Evolutionary conservation across 2,888 invertebrate species (phyloP), one percentile per base, ranked within the genome.

Genomic region (Acanthoscelides obtectus): DNA sequence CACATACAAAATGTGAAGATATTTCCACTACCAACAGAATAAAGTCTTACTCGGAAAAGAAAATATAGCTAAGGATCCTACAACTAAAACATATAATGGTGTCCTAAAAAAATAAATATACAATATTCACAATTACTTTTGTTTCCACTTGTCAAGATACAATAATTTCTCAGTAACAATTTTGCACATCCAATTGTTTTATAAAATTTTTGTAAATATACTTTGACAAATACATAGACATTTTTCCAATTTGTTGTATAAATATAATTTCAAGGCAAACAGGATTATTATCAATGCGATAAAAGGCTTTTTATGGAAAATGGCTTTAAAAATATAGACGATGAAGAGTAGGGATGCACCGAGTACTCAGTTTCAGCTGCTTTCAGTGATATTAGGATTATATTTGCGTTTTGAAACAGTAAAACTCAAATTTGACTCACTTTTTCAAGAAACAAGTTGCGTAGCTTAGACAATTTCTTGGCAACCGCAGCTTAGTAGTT

Each of bases 1-100:
- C 75, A 75, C 77, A 77, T 75, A 70, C 72, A 72, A 64, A 69
- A 71, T 69, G 74, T 70, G 67, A 27, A 69, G 65, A 69, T 67
- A 70, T 67, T 67, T 70, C 22, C 66, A 21, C 8, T 66, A 21
- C 66, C 22, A 66, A 20, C 20, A n/a, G 5, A 17, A n/a, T 66
- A 66, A 66, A 66, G 5, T 66, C 6, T 66, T 21, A 66, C 66
- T 66, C 45, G 25, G 25, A 25, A 25, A 45, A 45, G 12, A 6
- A 12, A 45, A 45, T 45, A 45, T 45, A 45, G 45, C 45, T 6
- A 45, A 6, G 12, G 3, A 45, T 12, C 45, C 27, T 63, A 66
- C 20, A 67, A 67, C 21, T 68, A 71, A 67, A 71, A 22, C 64
- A 64, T 64, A 25, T n/a, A 65, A 20, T 66, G 20, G 22, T 66